Base-by-base conservation (phyloP, 2,797 vertebrate genomes). In the Hypotaenidia philippensis region DNA sequence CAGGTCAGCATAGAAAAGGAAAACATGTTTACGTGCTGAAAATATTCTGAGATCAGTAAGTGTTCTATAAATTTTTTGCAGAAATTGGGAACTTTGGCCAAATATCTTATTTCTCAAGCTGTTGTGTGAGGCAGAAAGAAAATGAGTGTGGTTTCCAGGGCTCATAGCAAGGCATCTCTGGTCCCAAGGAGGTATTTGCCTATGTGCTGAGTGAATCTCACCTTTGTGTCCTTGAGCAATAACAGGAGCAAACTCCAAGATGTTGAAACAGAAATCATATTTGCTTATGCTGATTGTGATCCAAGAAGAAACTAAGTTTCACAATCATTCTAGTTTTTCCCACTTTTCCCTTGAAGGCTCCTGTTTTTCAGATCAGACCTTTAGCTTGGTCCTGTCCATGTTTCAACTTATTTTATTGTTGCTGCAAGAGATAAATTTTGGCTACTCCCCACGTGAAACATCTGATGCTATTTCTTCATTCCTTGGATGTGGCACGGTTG, bases 381-480 rank as follows among this genome's bases (percentile, higher is more conserved):
- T 60, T 50, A 36, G 32, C 29, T 57, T 31, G 1, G 68, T 60
- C 21, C 22, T 6, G 1, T 25, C 40, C 53, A 6, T 41, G 10
- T 76, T 60, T 74, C 75, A 75, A 23, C 47, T 29, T 50, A 1
- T 64, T 95, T 89, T 89, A 74, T 91, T 88, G 38, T 71, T 81
- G 34, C 93, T 77, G 32, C 59, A 72, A 74, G 56, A 64, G 81
- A 80, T 77, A 81, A 82, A 77, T 90, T 85, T 55, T 83, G 87
- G 90, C 29, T 87, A 68, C 83, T 92, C 59, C 70, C 76, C 66
- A 27, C 69, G 40, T 78, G 80, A 80, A 96, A 69, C 85, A 38
- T 25, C 32, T 81, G 87, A 57, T 52, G 9, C 55, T 89, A 29
- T 86, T 94, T 96, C 91, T 77, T 90, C 60, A 66, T 92, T 50